A percentile compares a stretch with the other conserved stretches of the same genome.
These are phyloP conservation scores for Notechis scutatus DNA, from an alignment of 2,113 vertebrate genomes.

Conservation along the genomic window DNA sequence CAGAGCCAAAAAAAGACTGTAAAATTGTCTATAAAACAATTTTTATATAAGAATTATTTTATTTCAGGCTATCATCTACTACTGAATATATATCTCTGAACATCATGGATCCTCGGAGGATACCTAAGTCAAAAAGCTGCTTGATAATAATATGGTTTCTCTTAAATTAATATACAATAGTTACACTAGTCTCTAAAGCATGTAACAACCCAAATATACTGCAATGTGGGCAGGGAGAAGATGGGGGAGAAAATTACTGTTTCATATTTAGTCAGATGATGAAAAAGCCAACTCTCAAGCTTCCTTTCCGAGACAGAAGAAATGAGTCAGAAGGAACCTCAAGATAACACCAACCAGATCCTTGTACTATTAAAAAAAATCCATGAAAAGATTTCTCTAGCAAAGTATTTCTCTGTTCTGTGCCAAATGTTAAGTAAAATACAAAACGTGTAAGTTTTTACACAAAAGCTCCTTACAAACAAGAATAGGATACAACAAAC, in stretches of 20 bases:
- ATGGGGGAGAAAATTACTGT: background rate
- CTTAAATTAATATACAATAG: background rate
- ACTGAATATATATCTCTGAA: background rate
- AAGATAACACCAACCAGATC: background rate
- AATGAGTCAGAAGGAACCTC: slow-evolving; percentile 27
- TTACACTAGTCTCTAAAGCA: background rate
- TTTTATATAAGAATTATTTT: background rate
- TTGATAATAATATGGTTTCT: background rate
- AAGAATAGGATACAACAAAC: background rate
- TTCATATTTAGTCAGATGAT: slow-evolving; percentile 9
- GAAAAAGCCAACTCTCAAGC: background rate
- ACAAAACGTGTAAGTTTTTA: background rate
- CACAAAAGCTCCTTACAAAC: background rate
- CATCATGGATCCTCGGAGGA: background rate
- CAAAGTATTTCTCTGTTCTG: background rate
- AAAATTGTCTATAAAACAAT: background rate
- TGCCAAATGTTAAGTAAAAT: background rate
- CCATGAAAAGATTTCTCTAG: background rate
- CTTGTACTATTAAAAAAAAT: slow-evolving; percentile 3
- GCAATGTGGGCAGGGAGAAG: background rate
- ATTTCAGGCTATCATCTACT: background rate
- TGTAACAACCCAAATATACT: background rate
- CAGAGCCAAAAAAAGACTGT: background rate
- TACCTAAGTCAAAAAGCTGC: background rate
- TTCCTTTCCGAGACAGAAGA: slow-evolving; percentile 20